Percentiles rank a stretch among this genome's conserved stretches.
These are phyloP conservation scores for Myrmophylax atrothorax DNA, from an alignment of 2,113 vertebrate species.

Conservation along the genomic window DNA sequence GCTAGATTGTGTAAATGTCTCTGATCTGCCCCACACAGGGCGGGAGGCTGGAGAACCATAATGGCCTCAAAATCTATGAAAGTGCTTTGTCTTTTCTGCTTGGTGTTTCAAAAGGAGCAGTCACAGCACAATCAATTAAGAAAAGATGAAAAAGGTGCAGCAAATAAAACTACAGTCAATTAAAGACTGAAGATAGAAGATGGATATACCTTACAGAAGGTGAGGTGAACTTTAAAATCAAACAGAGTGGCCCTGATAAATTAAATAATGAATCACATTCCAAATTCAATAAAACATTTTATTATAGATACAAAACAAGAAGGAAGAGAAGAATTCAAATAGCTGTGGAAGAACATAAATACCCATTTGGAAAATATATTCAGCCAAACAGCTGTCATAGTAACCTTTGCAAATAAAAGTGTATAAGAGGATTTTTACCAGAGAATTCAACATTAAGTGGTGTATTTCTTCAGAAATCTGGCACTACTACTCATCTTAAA, in stretches of 20 bases:
- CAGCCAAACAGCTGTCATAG: constrained; percentile 18
- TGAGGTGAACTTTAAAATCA: constrained; percentile 18
- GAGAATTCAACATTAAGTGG: background rate
- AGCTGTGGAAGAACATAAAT: background rate
- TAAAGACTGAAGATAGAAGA: background rate
- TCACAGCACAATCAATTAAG: background rate
- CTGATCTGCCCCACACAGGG: background rate
- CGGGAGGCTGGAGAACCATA: background rate
- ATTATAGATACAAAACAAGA: background rate
- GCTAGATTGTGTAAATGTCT: background rate
- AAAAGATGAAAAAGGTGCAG: background rate
- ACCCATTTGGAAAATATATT: background rate
- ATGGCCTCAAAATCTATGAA: background rate
- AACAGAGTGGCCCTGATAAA: background rate
- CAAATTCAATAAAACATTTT: background rate
- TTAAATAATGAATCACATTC: constrained; percentile 16
- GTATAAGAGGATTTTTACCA: background rate
- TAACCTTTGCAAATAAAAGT: constrained; percentile 46
- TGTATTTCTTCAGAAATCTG: constrained; percentile 24
- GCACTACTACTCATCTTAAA: constrained; percentile 29
- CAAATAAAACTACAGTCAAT: background rate
- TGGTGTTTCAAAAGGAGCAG: background rate
- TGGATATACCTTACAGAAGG: background rate
- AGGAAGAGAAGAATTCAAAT: background rate
- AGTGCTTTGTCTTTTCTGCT: background rate